Base-by-base conservation (phyloP, 2,797 vertebrate genomes). In the Onychomys arenicola region DNA sequence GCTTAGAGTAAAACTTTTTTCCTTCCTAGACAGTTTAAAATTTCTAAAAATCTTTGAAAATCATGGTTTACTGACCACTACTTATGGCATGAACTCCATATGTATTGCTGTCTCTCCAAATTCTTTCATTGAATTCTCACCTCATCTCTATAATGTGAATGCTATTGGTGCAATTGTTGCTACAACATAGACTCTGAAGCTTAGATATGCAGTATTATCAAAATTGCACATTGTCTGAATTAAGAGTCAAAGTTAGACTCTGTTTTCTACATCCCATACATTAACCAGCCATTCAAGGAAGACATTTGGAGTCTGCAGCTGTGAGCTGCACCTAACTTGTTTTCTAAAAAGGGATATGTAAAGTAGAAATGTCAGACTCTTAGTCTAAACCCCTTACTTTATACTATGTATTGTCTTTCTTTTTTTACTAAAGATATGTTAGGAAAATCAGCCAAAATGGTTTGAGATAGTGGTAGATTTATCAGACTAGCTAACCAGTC, bases 301-400 rank as follows among this genome's bases (percentile, higher is more conserved):
- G 97, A 92, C 95, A 93, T 97, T 97, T 97, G 97, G 96, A 96
- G 90, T 95, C 73, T 97, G 61, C 85, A 97, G 85, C 96, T 96
- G 82, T 97, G 93, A 97, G 77, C 96, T 77, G 23, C 96, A 85
- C 88, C 88, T 77, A 96, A 97, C 85, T 92, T 94, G 90, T 97
- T 97, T 97, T n/a, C 92, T 96, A 96, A 97, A 98, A 94, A 75
- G 87, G 87, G 91, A 93, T 97, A 91, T 97, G 91, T 89, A 96
- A 94, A 96, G 55, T n/a, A 6, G 90, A 96, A 96, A 96, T 95
- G 92, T 96, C 96, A 97, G 88, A 77, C 84, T 97, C 86, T 96
- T 73, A 95, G 84, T 67, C 57, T 57, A 75, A 97, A 96, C 65
- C 76, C 78, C 17, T 84, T 93, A 91, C 90, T 96, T 97, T 94